phyloP scores from a whole-genome alignment of 35 echinoderm and acorn worm species.

The Strongylocentrotus purpuratus region DNA sequence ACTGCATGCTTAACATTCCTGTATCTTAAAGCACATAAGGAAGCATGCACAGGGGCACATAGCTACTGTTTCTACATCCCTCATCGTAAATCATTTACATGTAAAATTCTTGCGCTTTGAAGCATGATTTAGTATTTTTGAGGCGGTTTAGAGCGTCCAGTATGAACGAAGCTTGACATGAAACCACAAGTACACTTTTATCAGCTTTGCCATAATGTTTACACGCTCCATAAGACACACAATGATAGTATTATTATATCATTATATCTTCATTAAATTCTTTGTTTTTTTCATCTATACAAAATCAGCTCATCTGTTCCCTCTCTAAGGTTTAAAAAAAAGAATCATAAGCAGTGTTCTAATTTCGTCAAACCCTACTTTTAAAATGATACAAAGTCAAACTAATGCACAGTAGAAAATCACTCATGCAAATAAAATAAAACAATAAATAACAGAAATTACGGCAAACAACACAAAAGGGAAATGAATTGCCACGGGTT shows the following conservation, averaged over 20 bases:
- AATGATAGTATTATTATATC: constrained; percentile 7
- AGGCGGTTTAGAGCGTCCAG: too few species aligned
- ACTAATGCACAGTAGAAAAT: constrained; percentile 2
- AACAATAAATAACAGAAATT: background rate
- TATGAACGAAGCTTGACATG: background rate
- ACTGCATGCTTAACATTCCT: too few species aligned
- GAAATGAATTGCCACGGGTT: background rate
- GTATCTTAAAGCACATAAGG: too few species aligned
- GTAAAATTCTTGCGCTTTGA: too few species aligned
- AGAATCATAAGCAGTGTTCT: background rate
- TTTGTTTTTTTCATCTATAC: background rate
- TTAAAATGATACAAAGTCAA: background rate
- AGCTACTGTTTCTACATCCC: too few species aligned
- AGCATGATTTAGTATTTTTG: too few species aligned
- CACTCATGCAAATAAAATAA: constrained; percentile 12
- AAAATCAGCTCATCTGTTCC: background rate
- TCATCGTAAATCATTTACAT: too few species aligned
- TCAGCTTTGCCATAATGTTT: background rate
- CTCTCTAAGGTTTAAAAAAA: background rate
- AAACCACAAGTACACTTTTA: constrained; percentile 4
- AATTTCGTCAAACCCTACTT: background rate
- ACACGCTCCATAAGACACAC: background rate
- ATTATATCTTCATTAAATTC: background rate
- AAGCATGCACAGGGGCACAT: too few species aligned
- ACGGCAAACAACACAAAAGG: background rate